Percentiles rank a stretch among this genome's conserved stretches.
phyloP scores from a whole-genome alignment of 1,140 invertebrate genomes.

The Temnothorax nylanderi region DNA sequence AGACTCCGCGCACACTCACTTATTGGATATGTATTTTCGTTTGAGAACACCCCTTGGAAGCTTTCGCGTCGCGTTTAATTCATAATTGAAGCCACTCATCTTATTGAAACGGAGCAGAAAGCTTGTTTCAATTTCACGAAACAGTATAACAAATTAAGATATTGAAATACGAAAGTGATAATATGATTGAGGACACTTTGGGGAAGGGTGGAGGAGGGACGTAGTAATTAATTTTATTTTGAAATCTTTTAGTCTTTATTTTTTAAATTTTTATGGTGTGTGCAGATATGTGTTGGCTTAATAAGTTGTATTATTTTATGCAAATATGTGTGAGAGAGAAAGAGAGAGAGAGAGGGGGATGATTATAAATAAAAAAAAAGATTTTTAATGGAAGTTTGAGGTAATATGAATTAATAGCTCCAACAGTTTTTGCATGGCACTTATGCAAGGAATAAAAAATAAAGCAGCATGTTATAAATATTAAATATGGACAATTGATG shows the following conservation, averaged over 20 bases:
- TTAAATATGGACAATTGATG: not conserved
- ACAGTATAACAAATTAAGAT: not conserved
- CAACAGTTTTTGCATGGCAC: too few species aligned
- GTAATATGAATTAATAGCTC: too few species aligned
- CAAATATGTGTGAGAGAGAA: too few species aligned
- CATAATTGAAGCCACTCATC: not conserved
- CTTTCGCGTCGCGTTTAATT: constrained; percentile 1
- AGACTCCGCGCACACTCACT: constrained; percentile 1
- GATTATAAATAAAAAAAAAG: too few species aligned
- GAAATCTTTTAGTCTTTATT: too few species aligned
- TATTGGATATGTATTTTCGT: constrained; percentile 30
- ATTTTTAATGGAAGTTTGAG: too few species aligned
- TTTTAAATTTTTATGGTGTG: too few species aligned
- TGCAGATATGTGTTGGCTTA: too few species aligned
- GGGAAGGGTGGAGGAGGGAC: too few species aligned
- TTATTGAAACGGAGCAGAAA: not conserved
- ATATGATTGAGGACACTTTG: not conserved
- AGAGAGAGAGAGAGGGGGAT: too few species aligned
- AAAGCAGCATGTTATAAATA: not conserved
- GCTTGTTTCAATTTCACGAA: not conserved
- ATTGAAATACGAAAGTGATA: not conserved
- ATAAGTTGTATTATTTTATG: too few species aligned
- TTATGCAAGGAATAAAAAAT: not conserved
- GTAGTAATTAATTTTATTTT: too few species aligned
- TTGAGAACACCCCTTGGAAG: not conserved